phyloP scores from a whole-genome alignment of 1,140 invertebrate species.

The Drosophila pseudoananassae region DNA sequence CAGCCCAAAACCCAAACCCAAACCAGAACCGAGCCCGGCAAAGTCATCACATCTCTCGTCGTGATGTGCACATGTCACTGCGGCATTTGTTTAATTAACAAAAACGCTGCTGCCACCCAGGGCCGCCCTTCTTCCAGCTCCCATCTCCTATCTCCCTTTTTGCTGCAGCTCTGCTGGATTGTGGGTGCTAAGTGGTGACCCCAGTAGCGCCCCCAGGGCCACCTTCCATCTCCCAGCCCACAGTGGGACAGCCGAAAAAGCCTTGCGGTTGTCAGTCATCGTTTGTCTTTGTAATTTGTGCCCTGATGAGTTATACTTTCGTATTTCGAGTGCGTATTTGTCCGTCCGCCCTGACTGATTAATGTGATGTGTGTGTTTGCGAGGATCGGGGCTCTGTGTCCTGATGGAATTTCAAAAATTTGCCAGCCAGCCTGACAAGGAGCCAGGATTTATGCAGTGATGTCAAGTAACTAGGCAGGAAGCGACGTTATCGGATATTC shows the following conservation, averaged over 20 bases:
- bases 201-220: constrained; percentile 15
- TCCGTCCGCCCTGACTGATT: constrained; percentile 59
- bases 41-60: constrained; percentile 72
- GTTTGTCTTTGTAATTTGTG: constrained; percentile 81
- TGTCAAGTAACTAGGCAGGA: too few relatives aligned
- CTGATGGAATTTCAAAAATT: constrained; percentile 39
- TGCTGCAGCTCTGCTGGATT: constrained; percentile 55
- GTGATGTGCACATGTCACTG: constrained; percentile 80
- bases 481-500: too few relatives aligned
- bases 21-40: constrained; percentile 32
- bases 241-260: constrained; percentile 30
- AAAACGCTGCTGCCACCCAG: constrained; percentile 49
- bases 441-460: too few relatives aligned
- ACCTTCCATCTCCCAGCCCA: constrained; percentile 12
- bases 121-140: too few relatives aligned
- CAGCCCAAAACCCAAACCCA: constrained; percentile 29
- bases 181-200: constrained; percentile 70
- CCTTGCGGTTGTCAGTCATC: constrained; percentile 74
- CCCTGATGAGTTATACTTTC: constrained; percentile 76
- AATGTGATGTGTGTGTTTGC: constrained; percentile 60
- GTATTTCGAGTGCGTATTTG: constrained; percentile 36
- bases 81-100: constrained; percentile 83
- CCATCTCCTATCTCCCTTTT: background rate
- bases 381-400: constrained; percentile 47
- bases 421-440: background rate